phyloP scores from a whole-genome alignment of 2,113 vertebrate species.

The Cryptoleucopteryx plumbea region DNA sequence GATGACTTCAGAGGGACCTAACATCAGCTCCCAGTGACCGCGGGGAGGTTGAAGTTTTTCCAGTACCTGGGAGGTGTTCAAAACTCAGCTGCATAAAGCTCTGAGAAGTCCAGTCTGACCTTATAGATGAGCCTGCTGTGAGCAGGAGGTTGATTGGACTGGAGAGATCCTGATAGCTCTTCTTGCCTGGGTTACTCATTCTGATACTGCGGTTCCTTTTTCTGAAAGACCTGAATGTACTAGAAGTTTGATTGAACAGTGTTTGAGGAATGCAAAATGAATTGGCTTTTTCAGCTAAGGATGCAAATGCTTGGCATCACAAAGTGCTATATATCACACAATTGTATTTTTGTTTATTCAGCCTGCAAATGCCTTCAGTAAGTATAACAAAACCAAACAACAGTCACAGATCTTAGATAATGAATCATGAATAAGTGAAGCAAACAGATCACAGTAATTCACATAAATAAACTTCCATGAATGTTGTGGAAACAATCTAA shows the following conservation, averaged over 20 bases:
- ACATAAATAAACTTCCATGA: not conserved
- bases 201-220: not conserved
- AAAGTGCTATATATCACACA: not conserved
- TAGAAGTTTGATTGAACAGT: not conserved
- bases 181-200: not conserved
- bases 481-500: not conserved
- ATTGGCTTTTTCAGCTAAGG: not conserved
- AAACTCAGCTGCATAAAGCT: not conserved
- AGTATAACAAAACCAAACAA: not conserved
- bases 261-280: not conserved
- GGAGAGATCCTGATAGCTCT: not conserved
- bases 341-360: not conserved
- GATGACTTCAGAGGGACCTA: not conserved
- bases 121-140: fast-evolving
- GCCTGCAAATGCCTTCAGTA: not conserved
- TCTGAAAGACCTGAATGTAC: not conserved
- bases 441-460: not conserved
- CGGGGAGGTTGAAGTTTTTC: not conserved
- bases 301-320: not conserved
- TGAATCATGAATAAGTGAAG: not conserved
- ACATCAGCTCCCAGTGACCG: not conserved
- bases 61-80: not conserved
- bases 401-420: not conserved
- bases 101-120: not conserved
- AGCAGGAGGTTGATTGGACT: not conserved